A percentile compares a stretch with the other conserved stretches of the same genome.
Evolutionary conservation across 2,113 vertebrate genomes (phyloP).

Genomic region (Nanorana parkeri): DNA sequence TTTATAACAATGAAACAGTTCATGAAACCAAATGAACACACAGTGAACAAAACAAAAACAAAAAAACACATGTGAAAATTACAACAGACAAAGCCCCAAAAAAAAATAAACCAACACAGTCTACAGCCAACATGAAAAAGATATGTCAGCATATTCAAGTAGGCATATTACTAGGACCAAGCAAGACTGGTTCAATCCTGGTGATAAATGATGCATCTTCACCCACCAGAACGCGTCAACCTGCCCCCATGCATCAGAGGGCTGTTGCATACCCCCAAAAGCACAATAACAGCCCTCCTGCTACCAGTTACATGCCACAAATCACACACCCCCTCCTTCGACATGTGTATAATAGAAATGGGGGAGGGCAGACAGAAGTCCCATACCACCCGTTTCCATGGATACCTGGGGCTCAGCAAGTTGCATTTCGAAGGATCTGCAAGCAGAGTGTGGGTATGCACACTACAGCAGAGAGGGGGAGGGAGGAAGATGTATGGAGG

Average conservation of each 20-base stretch:
- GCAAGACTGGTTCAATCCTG: slow-evolving; percentile 12
- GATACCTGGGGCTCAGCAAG: slow-evolving; percentile 53
- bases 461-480: slow-evolving; percentile 26
- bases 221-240: slow-evolving; percentile 37
- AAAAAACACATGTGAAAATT: background rate
- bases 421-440: slow-evolving; percentile 53
- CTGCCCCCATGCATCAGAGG: slow-evolving; percentile 44
- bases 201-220: slow-evolving; percentile 41
- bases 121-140: background rate
- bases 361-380: slow-evolving; percentile 44
- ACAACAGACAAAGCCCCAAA: background rate
- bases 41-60: background rate
- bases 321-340: slow-evolving; percentile 37
- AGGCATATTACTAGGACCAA: slow-evolving; percentile 11
- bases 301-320: slow-evolving; percentile 48
- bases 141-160: slow-evolving; percentile 34
- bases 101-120: background rate
- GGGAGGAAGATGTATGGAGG: slow-evolving; percentile 7
- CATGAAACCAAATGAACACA: no score
- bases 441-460: slow-evolving; percentile 38
- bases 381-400: slow-evolving; percentile 53
- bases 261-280: slow-evolving; percentile 51
- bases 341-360: slow-evolving; percentile 49
- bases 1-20: no score
- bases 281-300: slow-evolving; percentile 45